Evolutionary conservation across 2,113 vertebrate species (phyloP).

Genomic region (Bufo gargarizans): DNA sequence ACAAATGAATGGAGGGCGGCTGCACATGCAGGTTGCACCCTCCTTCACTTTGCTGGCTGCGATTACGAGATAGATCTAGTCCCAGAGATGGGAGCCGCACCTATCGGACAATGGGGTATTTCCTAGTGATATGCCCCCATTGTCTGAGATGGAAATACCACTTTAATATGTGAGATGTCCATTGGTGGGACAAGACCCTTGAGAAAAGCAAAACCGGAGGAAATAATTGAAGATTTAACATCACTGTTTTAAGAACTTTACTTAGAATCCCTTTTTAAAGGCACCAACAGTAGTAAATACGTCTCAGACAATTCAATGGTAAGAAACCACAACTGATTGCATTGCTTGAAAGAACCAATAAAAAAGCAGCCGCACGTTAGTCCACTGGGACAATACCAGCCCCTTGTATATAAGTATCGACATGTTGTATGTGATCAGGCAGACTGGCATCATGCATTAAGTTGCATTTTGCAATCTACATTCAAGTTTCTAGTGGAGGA

Average conservation of each 20-base stretch:
- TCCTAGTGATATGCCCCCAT: no score
- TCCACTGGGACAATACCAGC: not conserved
- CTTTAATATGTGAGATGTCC: not conserved
- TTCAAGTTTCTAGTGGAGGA: not conserved
- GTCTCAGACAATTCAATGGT: not conserved
- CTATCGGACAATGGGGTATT: no score
- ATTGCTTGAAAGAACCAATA: not conserved
- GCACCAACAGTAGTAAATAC: not conserved
- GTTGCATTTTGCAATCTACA: not conserved
- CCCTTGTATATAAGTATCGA: not conserved
- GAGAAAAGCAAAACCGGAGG: not conserved
- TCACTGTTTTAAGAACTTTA: not conserved
- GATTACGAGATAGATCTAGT: no score
- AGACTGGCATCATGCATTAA: not conserved
- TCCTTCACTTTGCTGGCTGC: no score
- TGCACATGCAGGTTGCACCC: no score
- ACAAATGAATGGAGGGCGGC: no score
- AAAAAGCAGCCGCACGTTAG: not conserved
- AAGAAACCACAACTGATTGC: not conserved
- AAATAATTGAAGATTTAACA: not conserved
- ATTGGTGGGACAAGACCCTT: not conserved
- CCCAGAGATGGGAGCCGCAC: no score
- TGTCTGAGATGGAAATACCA: no score
- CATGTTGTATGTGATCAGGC: not conserved
- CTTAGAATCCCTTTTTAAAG: not conserved